Percentiles rank a stretch among this genome's conserved stretches.
Conservation (phyloP, 2,113 vertebrate species). For the Delphinapterus leucas region DNA sequence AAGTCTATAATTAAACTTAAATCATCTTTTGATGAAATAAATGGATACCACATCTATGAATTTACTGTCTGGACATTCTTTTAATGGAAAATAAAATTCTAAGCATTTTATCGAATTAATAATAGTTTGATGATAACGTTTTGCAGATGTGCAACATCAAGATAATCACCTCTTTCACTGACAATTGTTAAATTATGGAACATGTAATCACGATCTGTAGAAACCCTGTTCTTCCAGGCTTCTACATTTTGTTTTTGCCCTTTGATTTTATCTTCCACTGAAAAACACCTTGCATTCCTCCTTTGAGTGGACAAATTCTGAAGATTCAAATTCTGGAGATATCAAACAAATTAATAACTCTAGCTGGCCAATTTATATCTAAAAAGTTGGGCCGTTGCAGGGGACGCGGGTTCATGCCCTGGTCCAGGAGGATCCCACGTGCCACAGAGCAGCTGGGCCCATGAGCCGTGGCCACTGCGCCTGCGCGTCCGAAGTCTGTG, state of each 20-base stretch:
- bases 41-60: neutral
- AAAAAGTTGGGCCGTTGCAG: neutral
- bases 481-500: too few relatives aligned
- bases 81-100: neutral
- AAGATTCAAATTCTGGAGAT: neutral
- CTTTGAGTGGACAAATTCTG: neutral
- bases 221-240: neutral
- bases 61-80: neutral
- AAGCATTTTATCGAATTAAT: neutral
- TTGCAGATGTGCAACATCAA: neutral
- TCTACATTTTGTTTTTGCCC: neutral
- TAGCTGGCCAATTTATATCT: neutral
- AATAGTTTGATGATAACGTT: neutral
- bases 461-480: too few relatives aligned
- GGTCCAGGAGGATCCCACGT: too few relatives aligned
- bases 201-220: neutral
- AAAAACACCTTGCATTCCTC: neutral
- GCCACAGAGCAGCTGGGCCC: too few relatives aligned
- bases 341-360: neutral
- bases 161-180: neutral
- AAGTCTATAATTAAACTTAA: constrained; percentile 17
- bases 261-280: neutral
- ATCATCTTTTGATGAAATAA: constrained; percentile 15
- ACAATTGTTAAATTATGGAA: neutral
- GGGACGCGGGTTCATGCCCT: too few relatives aligned